Evolutionary conservation across 2,113 vertebrate species (phyloP), one percentile per base, ranked within the genome.

Genomic region (Daphoenositta chrysoptera): DNA sequence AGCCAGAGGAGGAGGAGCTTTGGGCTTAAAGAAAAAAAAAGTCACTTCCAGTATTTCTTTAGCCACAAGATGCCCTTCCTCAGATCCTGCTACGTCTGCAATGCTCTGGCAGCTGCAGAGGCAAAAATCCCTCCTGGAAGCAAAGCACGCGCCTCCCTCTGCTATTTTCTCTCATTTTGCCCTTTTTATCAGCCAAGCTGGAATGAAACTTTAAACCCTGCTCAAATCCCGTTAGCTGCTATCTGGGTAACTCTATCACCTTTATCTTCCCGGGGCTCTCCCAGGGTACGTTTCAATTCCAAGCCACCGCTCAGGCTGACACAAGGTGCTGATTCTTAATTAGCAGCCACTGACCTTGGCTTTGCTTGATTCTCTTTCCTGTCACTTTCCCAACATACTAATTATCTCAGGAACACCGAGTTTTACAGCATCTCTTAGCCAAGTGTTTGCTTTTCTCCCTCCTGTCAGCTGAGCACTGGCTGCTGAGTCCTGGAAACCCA

Each of bases 301-400:
- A 86, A 88, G 79, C 93, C 89, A 87, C 81, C 13, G 71, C 95
- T 84, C 92, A 56, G 80, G 78, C 91, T 97, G 95, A 95, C 97
- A 97, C 95, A 96, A 97, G 94, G 96, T 96, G 95, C 94, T 90
- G 94, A 96, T 96, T 96, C 96, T 96, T 96, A 97, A 97, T 97
- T 97, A 97, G 95, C 87, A 95, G 94, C 70, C 71, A 1, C 93
- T 97, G 97, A 96, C 96, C 96, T 96, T 96, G 94, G 85, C 94
- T 96, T 94, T 94, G 78, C 95, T 83, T 60, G 65, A 82, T 94
- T 96, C 95, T 97, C 94, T 92, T 69, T 83, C 88, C 90, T 96
- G 96, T 96, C 96, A 93, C 94, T 96, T 97, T 88, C 94, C 92
- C 95, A 95, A 97, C 94, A 93, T 93, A 91, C 94, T 96, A 96